Base-by-base conservation (phyloP, 2,113 vertebrate species). In the Cygnus buccinator region DNA sequence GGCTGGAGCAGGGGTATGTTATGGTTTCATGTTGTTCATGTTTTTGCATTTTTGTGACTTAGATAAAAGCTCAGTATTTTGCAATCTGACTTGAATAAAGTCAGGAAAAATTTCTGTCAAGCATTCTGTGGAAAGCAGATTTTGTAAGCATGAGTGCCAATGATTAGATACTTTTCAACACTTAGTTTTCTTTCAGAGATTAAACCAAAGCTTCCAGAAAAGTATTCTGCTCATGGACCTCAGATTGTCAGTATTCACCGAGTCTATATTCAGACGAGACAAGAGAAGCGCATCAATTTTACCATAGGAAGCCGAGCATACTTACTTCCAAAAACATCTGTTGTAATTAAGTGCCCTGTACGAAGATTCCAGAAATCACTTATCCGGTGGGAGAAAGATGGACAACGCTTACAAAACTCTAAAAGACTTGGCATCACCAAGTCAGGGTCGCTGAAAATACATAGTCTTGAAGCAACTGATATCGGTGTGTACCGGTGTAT, bases 381-480 rank as follows among this genome's bases (percentile, higher is more conserved):
- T 37, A 98, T 99, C 90, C 98, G n/a, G 12, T 99, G 99, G 99
- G 98, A 98, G 95, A 99, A 99, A 72, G 98, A 99, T 2, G 98
- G 98, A 3, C 97, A 23, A 6, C 95, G 58, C 35, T 90, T 99
- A 29, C 84, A 97, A 31, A 98, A 95, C 85, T 99, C 98, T 52
- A 98, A 98, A 78, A 98, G 97, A 21, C 93, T 99, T 18, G 98
- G 97, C 14, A 54, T 99, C 89, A 99, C 98, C 12, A 98, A 98
- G 84, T 99, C 99, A 0, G 99, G 99, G 28, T 99, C 99, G 0
- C 97, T 99, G 78, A 99, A 99, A 72, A 98, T 99, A 90, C 98
- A 98, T 16, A 97, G 96, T 33, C 97, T 99, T 1, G 97, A 98
- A 1, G 92, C 98, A 2, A 18, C 85, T 0, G 98, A 99, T 54